These are phyloP conservation scores for Ancistrus triradiatus DNA, from an alignment of 2,113 vertebrate species.

Conservation along the genomic window DNA sequence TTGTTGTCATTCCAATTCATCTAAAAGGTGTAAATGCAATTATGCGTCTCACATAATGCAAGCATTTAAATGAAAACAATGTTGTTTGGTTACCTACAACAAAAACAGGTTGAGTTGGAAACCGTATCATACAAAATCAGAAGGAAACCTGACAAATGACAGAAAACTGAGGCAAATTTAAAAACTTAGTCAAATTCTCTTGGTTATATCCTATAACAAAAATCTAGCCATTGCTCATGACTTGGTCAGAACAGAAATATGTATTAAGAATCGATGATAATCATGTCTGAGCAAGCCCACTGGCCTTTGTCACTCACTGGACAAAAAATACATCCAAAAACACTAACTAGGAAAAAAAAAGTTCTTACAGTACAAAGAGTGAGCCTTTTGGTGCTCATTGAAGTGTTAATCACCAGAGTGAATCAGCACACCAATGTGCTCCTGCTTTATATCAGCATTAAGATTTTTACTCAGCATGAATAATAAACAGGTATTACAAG, in stretches of 20 bases:
- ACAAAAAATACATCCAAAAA: conserved; percentile 12
- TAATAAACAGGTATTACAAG: no score
- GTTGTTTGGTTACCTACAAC: no score
- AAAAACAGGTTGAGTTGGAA: no score
- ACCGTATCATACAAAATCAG: no score
- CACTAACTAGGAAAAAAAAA: neutral
- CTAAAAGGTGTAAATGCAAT: no score
- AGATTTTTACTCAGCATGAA: no score
- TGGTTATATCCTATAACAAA: neutral
- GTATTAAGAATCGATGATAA: neutral
- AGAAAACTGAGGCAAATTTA: neutral
- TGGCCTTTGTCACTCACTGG: conserved; percentile 33
- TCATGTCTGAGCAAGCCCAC: conserved; percentile 11
- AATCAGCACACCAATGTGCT: neutral
- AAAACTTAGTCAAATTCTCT: neutral
- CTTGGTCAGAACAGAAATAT: conserved; percentile 29
- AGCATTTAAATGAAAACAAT: no score
- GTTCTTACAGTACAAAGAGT: conserved; percentile 37
- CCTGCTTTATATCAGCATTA: neutral
- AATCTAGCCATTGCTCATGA: conserved; percentile 28
- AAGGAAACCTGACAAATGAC: no score
- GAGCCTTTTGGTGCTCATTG: neutral
- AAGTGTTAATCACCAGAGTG: neutral
- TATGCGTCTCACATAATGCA: no score
- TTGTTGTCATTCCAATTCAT: no score